Percentiles rank a stretch among this genome's conserved stretches.
phyloP scores from a whole-genome alignment of 2,888 invertebrate genomes.

The Galerucella calmariensis region DNA sequence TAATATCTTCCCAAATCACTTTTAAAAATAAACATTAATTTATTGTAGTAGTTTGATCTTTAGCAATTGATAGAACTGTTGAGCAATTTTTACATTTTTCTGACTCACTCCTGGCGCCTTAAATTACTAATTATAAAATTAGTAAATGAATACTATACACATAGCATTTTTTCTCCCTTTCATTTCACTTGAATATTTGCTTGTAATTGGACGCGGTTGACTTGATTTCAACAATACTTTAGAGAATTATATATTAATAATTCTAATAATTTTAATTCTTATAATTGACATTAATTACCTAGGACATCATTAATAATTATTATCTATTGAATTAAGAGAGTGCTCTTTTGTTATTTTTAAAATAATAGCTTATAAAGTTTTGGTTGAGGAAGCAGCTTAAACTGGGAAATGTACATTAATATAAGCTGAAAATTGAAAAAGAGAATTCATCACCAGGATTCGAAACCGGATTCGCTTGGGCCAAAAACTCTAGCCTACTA shows the following conservation, averaged over 20 bases:
- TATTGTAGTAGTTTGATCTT: neutral
- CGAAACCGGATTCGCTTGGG: too few species aligned
- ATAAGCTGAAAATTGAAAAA: too few species aligned
- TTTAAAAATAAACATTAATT: neutral
- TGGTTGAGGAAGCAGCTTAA: neutral
- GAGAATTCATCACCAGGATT: too few species aligned
- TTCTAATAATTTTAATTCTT: too few species aligned
- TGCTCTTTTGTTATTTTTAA: neutral
- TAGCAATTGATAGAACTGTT: neutral
- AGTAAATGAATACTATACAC: neutral
- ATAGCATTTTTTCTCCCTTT: neutral
- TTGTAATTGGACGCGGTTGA: neutral
- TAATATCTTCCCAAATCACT: neutral
- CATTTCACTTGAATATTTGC: conserved; percentile 5
- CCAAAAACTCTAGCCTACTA: too few species aligned
- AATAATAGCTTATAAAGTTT: neutral
- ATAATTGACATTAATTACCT: neutral
- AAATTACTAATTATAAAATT: neutral
- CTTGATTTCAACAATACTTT: neutral
- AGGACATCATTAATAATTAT: neutral
- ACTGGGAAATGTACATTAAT: too few species aligned
- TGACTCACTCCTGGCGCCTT: conserved; percentile 11
- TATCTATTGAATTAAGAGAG: neutral
- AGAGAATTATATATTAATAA: neutral
- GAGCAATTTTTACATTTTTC: neutral